Evolutionary conservation across 2,797 vertebrate genomes (phyloP).

Genomic region (Rhincodon typus): DNA sequence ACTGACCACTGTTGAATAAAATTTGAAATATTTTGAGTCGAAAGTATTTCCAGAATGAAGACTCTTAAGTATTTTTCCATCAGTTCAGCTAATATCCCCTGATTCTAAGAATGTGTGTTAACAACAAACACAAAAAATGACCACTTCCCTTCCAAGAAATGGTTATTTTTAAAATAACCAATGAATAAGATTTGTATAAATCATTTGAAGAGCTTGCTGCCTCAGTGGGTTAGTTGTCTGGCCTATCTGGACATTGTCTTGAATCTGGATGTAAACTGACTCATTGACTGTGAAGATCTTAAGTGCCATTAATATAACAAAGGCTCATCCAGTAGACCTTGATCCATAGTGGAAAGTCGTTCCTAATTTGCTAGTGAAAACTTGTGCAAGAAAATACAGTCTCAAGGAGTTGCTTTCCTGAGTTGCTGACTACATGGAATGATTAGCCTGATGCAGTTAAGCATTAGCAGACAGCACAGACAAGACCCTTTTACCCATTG

Average conservation of each 20-base stretch:
- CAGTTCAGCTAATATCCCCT: neutral
- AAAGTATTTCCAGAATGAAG: neutral
- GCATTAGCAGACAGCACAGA: neutral
- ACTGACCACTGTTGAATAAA: neutral
- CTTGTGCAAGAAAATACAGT: neutral
- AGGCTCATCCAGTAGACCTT: neutral
- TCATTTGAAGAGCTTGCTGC: neutral
- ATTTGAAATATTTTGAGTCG: neutral
- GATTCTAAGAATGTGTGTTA: neutral
- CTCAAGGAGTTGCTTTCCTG: neutral
- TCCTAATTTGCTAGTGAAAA: neutral
- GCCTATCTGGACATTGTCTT: neutral
- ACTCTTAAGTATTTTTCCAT: neutral
- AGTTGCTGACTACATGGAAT: neutral
- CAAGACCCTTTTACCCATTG: too few relatives aligned
- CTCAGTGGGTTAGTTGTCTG: neutral
- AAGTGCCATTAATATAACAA: neutral
- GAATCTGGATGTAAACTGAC: neutral
- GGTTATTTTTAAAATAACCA: neutral
- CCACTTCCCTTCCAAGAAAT: neutral
- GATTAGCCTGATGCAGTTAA: neutral
- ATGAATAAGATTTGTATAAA: neutral
- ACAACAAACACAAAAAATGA: neutral
- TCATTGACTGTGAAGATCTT: neutral
- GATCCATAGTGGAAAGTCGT: too few relatives aligned